A percentile compares a stretch with the other conserved stretches of the same genome.
These are phyloP conservation scores for Semaprochilodus insignis DNA, from an alignment of 2,797 vertebrate species.

Conservation along the genomic window DNA sequence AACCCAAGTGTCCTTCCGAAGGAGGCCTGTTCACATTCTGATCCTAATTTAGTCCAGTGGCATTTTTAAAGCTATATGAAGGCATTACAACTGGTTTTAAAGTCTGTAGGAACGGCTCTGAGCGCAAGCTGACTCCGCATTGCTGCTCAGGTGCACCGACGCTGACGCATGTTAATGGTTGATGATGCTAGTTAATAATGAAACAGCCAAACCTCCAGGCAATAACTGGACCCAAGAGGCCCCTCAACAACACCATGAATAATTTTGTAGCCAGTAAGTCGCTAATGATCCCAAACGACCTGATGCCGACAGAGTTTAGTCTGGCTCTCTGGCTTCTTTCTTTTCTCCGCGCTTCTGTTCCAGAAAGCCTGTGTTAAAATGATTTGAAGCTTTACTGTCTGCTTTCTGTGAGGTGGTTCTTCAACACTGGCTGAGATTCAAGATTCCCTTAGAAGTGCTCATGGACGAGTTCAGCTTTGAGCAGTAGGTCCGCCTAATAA, in stretches of 20 bases:
- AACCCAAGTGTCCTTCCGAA: slow-evolving; percentile 46
- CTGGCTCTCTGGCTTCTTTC: not conserved
- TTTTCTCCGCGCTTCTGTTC: not conserved
- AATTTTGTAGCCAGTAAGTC: slow-evolving; percentile 54
- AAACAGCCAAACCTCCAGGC: slow-evolving; percentile 37
- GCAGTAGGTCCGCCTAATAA: not conserved
- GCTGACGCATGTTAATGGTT: slow-evolving; percentile 39
- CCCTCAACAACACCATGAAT: slow-evolving; percentile 52
- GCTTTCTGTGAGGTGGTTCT: not conserved
- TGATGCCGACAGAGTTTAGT: not conserved
- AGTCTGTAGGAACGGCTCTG: not conserved
- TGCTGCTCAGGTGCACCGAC: slow-evolving; percentile 15
- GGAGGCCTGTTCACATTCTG: slow-evolving; percentile 7
- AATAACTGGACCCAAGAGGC: slow-evolving; percentile 49
- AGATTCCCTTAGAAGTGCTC: not conserved
- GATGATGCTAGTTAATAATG: slow-evolving; percentile 60
- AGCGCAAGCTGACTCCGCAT: not conserved
- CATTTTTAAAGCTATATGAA: not conserved
- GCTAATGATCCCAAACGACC: slow-evolving; percentile 40
- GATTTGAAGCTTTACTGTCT: slow-evolving; percentile 7
- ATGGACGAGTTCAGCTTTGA: not conserved
- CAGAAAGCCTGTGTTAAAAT: not conserved
- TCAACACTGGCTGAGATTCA: not conserved
- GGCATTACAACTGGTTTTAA: not conserved
- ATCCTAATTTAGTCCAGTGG: not conserved